Evolutionary conservation across 92 coral and sea anemone genomes (phyloP).

Genomic region (Meandrina meandrites): DNA sequence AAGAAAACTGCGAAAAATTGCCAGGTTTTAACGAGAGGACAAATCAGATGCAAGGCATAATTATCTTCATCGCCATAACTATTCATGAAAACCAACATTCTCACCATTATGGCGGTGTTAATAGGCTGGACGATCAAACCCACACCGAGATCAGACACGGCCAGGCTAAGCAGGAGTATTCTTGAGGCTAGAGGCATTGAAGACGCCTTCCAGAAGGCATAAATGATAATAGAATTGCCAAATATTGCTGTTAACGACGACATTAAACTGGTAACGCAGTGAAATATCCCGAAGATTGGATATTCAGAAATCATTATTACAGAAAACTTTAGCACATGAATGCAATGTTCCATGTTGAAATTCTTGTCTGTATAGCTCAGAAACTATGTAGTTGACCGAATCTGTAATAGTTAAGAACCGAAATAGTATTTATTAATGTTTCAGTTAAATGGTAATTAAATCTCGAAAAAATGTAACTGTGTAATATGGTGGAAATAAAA

Average conservation of each 20-base stretch:
- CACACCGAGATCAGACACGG: slow-evolving; percentile 18
- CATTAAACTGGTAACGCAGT: not conserved
- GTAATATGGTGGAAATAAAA: too few relatives aligned
- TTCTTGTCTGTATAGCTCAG: not conserved
- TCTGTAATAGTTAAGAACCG: not conserved
- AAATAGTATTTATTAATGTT: not conserved
- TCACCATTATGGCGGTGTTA: not conserved
- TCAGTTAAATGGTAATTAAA: too few relatives aligned
- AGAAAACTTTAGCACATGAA: not conserved
- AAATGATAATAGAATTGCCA: slow-evolving; percentile 8
- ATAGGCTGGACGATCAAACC: slow-evolving; percentile 9
- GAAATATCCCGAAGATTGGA: slow-evolving; percentile 8
- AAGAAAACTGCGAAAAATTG: not conserved
- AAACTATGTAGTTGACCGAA: not conserved
- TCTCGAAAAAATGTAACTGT: not conserved
- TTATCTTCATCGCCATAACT: not conserved
- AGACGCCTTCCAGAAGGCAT: not conserved
- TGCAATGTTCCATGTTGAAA: not conserved
- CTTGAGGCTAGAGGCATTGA: not conserved
- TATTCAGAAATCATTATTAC: not conserved
- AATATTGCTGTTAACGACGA: slow-evolving; percentile 7
- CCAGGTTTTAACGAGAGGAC: not conserved
- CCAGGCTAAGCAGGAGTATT: slow-evolving; percentile 8
- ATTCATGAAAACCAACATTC: not conserved
- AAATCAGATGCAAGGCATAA: not conserved